These are phyloP conservation scores for Drosophila tani DNA, from an alignment of 1,140 invertebrate species.

Conservation along the genomic window DNA sequence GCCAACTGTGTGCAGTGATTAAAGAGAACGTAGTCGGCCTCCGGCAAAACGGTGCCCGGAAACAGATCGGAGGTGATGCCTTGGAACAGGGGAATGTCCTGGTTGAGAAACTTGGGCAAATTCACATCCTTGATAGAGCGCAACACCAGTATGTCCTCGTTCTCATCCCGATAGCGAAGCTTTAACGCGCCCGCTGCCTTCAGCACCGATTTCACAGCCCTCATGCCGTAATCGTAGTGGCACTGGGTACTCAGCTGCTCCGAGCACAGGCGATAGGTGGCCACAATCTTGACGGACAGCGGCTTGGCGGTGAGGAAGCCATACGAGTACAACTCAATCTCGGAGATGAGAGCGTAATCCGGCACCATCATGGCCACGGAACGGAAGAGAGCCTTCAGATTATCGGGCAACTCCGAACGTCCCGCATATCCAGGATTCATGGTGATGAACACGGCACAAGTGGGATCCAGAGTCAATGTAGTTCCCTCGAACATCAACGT, in stretches of 20 bases:
- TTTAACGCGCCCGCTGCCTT: constrained; percentile 96
- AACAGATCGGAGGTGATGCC: constrained; percentile 97
- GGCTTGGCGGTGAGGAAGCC: constrained; percentile 96
- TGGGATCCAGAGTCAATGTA: constrained; percentile 93
- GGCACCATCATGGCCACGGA: constrained; percentile 99
- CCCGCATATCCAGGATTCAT: constrained; percentile 98
- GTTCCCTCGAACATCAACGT: constrained; percentile 96
- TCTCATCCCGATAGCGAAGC: constrained; percentile 93
- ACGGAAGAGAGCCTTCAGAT: constrained; percentile 97
- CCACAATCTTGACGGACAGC: constrained; percentile 97
- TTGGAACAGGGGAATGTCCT: constrained; percentile 94
- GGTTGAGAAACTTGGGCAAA: constrained; percentile 95
- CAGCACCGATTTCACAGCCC: constrained; percentile 95
- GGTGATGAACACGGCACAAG: constrained; percentile 97
- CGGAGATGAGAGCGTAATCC: constrained; percentile 97
- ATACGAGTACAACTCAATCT: constrained; percentile 96
- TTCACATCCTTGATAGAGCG: constrained; percentile 97
- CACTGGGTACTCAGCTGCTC: constrained; percentile 97
- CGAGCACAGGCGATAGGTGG: constrained; percentile 96
- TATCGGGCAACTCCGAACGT: constrained; percentile 95
- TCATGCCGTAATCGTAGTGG: constrained; percentile 98
- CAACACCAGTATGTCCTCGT: constrained; percentile 92
- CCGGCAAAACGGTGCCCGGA: constrained; percentile 91
- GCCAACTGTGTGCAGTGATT: constrained; percentile 88
- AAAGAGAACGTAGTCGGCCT: constrained; percentile 89